Conservation (phyloP, 2,888 invertebrate genomes). For the Hypomecis atomaria region DNA sequence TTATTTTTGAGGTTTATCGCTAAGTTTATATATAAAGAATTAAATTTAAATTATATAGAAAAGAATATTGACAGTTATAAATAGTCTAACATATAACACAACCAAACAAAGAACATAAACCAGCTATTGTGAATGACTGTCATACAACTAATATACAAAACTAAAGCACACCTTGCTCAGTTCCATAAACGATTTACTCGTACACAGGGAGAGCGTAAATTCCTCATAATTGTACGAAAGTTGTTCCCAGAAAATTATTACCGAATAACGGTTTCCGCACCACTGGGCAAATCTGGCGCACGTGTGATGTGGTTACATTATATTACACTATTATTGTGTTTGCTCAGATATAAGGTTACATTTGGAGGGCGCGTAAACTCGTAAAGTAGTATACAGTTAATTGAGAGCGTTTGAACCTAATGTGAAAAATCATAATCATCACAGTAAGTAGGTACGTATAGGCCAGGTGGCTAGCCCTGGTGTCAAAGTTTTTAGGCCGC, state of each 20-base stretch:
- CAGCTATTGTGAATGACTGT: not conserved
- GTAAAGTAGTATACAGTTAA: constrained; percentile 5
- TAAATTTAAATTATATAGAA: no score
- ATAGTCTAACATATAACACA: no score
- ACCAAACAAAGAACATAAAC: not conserved
- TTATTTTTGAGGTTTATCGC: no score
- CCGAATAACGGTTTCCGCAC: constrained; percentile 27
- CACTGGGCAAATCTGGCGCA: constrained; percentile 23
- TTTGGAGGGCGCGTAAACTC: not conserved
- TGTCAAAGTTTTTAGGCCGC: no score
- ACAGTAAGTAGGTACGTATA: no score
- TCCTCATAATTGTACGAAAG: constrained; percentile 26
- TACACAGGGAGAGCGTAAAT: constrained; percentile 17
- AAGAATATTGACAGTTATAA: no score
- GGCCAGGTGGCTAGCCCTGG: no score
- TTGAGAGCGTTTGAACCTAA: not conserved
- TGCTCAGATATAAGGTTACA: constrained; percentile 25
- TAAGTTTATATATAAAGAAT: no score
- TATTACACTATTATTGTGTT: constrained; percentile 28
- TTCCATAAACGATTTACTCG: constrained; percentile 9
- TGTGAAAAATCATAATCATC: no score
- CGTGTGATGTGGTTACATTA: constrained; percentile 23
- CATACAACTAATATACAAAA: constrained; percentile 1
- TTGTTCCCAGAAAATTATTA: constrained; percentile 25
- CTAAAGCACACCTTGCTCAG: constrained; percentile 3